Evolutionary conservation across 2,888 invertebrate species (phyloP).

Genomic region (Boloria selene): DNA sequence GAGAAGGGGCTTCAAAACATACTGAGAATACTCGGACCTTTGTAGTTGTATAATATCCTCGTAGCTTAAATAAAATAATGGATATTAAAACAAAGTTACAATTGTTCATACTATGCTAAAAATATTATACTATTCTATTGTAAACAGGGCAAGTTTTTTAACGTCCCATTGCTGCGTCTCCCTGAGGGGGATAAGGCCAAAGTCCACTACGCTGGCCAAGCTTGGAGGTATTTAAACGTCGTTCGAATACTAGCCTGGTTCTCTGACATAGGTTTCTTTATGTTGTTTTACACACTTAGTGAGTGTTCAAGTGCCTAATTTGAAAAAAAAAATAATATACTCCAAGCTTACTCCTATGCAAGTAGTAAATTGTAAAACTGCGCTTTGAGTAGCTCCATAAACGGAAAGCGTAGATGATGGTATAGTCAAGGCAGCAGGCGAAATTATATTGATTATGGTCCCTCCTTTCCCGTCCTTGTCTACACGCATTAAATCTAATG

Average conservation of each 20-base stretch:
- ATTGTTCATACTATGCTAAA: too few species aligned
- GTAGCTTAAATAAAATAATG: constrained; percentile 44
- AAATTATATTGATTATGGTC: constrained; percentile 62
- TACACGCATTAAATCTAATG: constrained; percentile 57
- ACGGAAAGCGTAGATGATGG: constrained; percentile 50
- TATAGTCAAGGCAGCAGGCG: constrained; percentile 53
- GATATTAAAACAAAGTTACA: too few species aligned
- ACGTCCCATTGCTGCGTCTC: too few species aligned
- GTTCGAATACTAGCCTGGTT: too few species aligned
- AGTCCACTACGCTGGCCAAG: too few species aligned
- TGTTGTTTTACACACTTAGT: too few species aligned
- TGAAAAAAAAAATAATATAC: neutral
- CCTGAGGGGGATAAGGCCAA: too few species aligned
- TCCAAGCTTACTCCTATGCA: constrained; percentile 59
- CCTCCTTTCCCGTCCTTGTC: constrained; percentile 62
- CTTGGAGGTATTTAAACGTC: too few species aligned
- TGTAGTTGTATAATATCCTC: constrained; percentile 50
- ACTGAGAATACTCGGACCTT: constrained; percentile 62
- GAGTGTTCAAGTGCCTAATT: too few species aligned
- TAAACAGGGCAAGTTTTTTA: too few species aligned
- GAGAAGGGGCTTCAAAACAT: constrained; percentile 68
- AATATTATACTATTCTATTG: too few species aligned
- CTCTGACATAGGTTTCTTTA: too few species aligned
- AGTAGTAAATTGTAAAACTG: constrained; percentile 66
- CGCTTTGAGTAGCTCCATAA: constrained; percentile 65